Evolutionary conservation across 2,888 invertebrate species (phyloP), one percentile per base, ranked within the genome.

Genomic region (Cylindroiulus punctatus): DNA sequence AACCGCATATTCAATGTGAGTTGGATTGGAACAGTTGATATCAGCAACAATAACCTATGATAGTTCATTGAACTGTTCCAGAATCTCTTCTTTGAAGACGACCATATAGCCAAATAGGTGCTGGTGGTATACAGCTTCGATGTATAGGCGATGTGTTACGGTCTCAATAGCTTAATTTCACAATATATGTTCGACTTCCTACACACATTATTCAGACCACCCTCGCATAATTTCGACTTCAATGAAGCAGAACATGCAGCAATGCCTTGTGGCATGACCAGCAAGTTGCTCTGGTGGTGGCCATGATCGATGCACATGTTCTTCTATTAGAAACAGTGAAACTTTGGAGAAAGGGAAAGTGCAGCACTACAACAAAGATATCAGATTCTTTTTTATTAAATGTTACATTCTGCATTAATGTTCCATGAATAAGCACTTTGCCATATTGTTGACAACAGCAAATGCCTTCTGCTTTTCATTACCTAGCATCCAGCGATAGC

Each of bases 101-200:
- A 65, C 65, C 65, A 65, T 65, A 65, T 65, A 65, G 65, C 65
- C 65, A 65, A 65, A 65, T 65, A 65, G 26, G 65, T 65, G 65
- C 26, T 26, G 65, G 65, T 65, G 65, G 65, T 65, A 65, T 65
- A 65, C 26, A 26, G 22, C n/a, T 26, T 22, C 26, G 26, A 65
- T 65, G 65, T 65, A 65, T 65, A 65, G 57, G 22, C 65, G 65
- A 65, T 65, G 65, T 65, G 65, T 65, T 65, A 65, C 65, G 65
- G 65, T 65, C 65, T 65, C 65, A 65, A 65, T 65, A 65, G 65
- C 65, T 65, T 65, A 65, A 65, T 65, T 65, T 65, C 65, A 65
- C 65, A 65, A 65, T 65, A 65, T 57, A 57, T 57, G 57, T 65
- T 65, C 65, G n/a, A 65, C 65, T 65, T 65, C 65, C 65, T 65